Base-by-base conservation (phyloP, 2,888 invertebrate genomes). In the Andrena chrysosceles region DNA sequence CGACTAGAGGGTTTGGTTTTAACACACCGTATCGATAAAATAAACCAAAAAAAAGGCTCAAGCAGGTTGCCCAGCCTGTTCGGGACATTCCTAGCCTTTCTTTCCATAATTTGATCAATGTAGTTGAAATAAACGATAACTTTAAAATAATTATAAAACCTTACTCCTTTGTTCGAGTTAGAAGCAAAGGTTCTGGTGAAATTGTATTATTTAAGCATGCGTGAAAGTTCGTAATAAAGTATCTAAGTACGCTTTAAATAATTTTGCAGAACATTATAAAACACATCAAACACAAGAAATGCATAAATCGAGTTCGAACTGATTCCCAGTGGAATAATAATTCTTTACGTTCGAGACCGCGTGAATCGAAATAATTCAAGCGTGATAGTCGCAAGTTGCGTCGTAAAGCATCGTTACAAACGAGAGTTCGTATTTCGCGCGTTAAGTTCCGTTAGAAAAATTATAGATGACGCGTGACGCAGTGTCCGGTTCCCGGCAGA, bases 401-500 rank as follows among this genome's bases (percentile, higher is more conserved):
- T 35, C 13, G 31, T 10, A 16, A 8, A 48, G 31, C 64, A 20
- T 42, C 26, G 35, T 8, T 48, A 35, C n/a, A 69, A 77, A 77
- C 73, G 72, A 81, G 82, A 73, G 56, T 64, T 79, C 16, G 79
- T 67, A 75, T 29, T 66, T 69, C 66, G 66, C 72, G 77, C 74
- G 72, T 7, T 42, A 35, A 62, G 81, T 42, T 42, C 52, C 71
- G 67, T 60, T 52, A 49, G 66, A 54, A 54, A 49, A 70, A 70
- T 49, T 66, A 26, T 20, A 64, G 62, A 26, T 68, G 70, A 71
- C 78, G 83, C 42, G 73, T 76, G 81, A 79, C 84, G 85, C 86
- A 81, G 77, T 77, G 70, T 77, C 74, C 87, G 79, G 87, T 88
- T 88, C 83, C 83, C 68, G 87, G 84, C 89, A 88, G 77, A 87